These are phyloP conservation scores for Rhineura floridana DNA, from an alignment of 2,113 vertebrate genomes.

Conservation along the genomic window DNA sequence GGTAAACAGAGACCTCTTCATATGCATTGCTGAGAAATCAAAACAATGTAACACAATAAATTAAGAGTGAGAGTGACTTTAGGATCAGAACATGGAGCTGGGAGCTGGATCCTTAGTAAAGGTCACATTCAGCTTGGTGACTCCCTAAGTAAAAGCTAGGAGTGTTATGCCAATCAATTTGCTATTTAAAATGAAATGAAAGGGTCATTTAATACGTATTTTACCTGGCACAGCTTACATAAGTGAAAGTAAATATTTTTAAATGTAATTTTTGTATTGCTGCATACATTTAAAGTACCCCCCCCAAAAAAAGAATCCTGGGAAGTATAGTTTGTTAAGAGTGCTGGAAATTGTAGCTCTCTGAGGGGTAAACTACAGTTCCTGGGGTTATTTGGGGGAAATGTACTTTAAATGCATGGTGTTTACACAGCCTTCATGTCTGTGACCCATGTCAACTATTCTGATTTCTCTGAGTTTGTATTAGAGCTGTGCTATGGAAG, in stretches of 20 bases:
- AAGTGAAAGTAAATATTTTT: conserved; percentile 30
- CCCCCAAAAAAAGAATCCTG: no score
- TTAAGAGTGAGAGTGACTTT: not conserved
- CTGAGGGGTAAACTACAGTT: no score
- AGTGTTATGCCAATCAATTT: not conserved
- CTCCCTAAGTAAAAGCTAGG: not conserved
- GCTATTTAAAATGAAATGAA: not conserved
- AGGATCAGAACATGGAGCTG: not conserved
- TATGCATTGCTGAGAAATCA: not conserved
- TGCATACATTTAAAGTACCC: no score
- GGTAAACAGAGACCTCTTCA: not conserved
- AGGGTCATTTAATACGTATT: conserved; percentile 17
- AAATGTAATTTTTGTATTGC: no score
- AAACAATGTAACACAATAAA: not conserved
- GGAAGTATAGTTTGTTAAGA: no score
- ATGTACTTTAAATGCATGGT: no score
- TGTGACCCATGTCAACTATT: not conserved
- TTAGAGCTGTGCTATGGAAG: conserved; percentile 9
- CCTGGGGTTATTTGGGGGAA: no score
- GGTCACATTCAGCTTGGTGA: not conserved
- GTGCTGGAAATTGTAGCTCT: no score
- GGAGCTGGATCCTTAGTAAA: not conserved
- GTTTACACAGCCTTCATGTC: not conserved
- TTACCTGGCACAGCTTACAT: not conserved
- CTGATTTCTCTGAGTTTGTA: not conserved